A percentile compares a stretch with the other conserved stretches of the same genome.
Evolutionary conservation across 2,888 invertebrate species (phyloP).

Genomic region (Acrobasis suavella): DNA sequence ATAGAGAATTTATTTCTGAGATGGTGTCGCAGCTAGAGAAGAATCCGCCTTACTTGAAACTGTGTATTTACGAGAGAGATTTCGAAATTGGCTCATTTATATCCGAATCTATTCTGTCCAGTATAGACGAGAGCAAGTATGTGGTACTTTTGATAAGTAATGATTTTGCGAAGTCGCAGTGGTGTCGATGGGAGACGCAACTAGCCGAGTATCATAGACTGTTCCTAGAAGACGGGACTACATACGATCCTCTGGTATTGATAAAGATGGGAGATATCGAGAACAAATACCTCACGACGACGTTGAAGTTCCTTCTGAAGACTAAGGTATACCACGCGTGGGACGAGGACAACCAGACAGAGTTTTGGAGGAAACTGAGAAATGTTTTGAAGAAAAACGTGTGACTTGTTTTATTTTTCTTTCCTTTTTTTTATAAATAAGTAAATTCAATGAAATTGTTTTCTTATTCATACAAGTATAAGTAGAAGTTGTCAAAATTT

Average conservation of each 20-base stretch:
- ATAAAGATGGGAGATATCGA: constrained; percentile 84
- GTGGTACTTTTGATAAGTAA: constrained; percentile 86
- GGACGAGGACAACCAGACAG: constrained; percentile 72
- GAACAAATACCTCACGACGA: constrained; percentile 79
- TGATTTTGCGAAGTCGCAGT: constrained; percentile 86
- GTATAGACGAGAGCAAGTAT: constrained; percentile 84
- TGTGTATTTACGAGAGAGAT: constrained; percentile 88
- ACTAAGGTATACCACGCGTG: constrained; percentile 85
- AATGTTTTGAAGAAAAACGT: constrained; percentile 52
- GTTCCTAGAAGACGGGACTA: constrained; percentile 81
- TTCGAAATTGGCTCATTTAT: constrained; percentile 85
- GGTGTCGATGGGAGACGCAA: constrained; percentile 88
- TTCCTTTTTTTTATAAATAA: not conserved
- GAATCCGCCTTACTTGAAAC: constrained; percentile 80
- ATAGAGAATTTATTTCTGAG: constrained; percentile 83
- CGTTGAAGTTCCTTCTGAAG: constrained; percentile 83
- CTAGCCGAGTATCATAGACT: constrained; percentile 85
- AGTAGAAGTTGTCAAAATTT: not conserved
- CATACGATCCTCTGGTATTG: constrained; percentile 83
- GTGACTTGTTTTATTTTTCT: constrained; percentile 24
- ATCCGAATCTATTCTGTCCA: constrained; percentile 84
- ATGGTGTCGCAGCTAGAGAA: constrained; percentile 84
- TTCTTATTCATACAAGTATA: not conserved
- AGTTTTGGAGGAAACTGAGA: constrained; percentile 71
- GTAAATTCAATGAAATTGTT: not conserved